Conservation (phyloP, 2,113 vertebrate species). For the Lates calcarifer region DNA sequence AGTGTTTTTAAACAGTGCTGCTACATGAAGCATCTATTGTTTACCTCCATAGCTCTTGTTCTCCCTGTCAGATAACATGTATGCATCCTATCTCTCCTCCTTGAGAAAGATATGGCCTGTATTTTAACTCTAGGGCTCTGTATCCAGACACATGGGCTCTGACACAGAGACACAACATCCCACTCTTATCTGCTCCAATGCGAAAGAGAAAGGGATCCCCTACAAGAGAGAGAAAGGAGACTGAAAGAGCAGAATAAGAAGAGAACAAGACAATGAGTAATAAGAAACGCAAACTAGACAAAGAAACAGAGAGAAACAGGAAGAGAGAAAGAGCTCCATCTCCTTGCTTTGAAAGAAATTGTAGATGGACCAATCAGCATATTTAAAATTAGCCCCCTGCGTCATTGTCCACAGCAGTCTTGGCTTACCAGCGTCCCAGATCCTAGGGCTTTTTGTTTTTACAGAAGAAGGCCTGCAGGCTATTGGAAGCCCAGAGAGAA, state of each 20-base stretch:
- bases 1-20: slow-evolving; percentile 35
- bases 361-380: slow-evolving; percentile 56
- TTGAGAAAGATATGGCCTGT: slow-evolving; percentile 54
- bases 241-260: neutral
- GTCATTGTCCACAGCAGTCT: slow-evolving; percentile 47
- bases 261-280: neutral
- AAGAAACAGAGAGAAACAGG: neutral
- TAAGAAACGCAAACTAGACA: neutral
- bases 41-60: slow-evolving; percentile 57
- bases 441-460: slow-evolving; percentile 43
- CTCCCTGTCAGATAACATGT: slow-evolving; percentile 57
- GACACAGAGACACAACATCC: slow-evolving; percentile 44
- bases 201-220: slow-evolving; percentile 16
- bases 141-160: slow-evolving; percentile 50
- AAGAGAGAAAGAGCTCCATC: slow-evolving; percentile 22
- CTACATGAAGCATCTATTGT: slow-evolving; percentile 54
- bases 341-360: slow-evolving; percentile 35
- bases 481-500: slow-evolving; percentile 28
- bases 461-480: slow-evolving; percentile 11
- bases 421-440: slow-evolving; percentile 27
- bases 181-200: slow-evolving; percentile 50
- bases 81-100: slow-evolving; percentile 47
- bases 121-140: slow-evolving; percentile 55
- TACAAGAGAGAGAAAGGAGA: neutral
- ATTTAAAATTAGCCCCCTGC: slow-evolving; percentile 69